Conservation (phyloP, 2,888 invertebrate species). For the Masnerella sp. region DNA sequence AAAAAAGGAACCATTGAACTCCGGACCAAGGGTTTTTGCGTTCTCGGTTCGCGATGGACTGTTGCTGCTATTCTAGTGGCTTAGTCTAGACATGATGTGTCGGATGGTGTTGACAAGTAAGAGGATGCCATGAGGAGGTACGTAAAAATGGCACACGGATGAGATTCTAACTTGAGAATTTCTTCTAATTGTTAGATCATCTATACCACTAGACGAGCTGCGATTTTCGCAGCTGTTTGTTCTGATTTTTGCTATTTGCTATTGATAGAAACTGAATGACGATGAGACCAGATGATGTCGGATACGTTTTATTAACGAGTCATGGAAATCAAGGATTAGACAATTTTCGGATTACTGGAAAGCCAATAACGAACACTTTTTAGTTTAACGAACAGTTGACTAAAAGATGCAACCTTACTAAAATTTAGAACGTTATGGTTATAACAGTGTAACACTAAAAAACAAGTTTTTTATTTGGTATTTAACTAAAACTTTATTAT, state of each 20-base stretch:
- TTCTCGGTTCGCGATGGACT: conserved; percentile 47
- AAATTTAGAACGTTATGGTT: too few relatives aligned
- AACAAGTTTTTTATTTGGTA: too few relatives aligned
- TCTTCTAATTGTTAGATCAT: conserved; percentile 33
- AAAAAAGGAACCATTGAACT: conserved; percentile 53
- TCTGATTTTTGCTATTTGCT: conserved; percentile 12
- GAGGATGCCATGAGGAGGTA: conserved; percentile 48
- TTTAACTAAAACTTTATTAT: too few relatives aligned
- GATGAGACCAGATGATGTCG: not conserved
- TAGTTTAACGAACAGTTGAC: too few relatives aligned
- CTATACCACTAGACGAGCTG: conserved; percentile 42
- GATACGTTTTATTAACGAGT: not conserved
- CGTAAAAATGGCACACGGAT: conserved; percentile 54
- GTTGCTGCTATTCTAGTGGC: conserved; percentile 55
- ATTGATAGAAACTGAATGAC: not conserved
- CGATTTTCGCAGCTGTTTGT: not conserved
- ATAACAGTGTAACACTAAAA: too few relatives aligned
- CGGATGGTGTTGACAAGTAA: conserved; percentile 44
- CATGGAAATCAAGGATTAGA: too few relatives aligned
- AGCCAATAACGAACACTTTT: too few relatives aligned
- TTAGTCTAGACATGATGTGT: conserved; percentile 43
- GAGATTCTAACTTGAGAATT: conserved; percentile 36
- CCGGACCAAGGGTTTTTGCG: conserved; percentile 55
- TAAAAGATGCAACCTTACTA: too few relatives aligned
- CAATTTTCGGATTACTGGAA: too few relatives aligned